These are phyloP conservation scores for Mergus octosetaceus DNA, from an alignment of 2,797 vertebrate species.

Conservation along the genomic window DNA sequence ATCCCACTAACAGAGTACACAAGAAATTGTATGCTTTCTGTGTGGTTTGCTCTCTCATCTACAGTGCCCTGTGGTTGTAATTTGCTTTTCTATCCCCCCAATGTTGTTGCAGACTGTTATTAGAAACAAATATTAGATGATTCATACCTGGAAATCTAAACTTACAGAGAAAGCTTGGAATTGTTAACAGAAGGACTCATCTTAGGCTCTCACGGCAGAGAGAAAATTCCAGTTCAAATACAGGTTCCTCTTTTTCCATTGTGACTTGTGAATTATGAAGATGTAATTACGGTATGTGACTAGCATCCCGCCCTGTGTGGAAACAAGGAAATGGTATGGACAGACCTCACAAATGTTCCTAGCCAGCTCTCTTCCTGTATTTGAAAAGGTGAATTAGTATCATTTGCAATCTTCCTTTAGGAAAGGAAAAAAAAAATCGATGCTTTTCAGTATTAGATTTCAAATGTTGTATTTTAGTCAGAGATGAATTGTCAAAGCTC, in stretches of 20 bases:
- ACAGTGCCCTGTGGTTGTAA: not conserved
- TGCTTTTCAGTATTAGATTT: not conserved
- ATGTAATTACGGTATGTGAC: slow-evolving; percentile 17
- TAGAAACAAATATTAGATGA: not conserved
- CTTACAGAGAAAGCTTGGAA: slow-evolving; percentile 14
- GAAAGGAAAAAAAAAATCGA: not conserved
- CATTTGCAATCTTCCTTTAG: not conserved
- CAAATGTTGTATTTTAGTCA: not conserved
- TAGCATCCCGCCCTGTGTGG: not conserved
- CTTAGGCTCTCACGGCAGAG: not conserved
- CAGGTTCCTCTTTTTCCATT: not conserved
- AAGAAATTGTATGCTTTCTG: not conserved
- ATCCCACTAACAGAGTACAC: not conserved
- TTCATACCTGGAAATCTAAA: not conserved
- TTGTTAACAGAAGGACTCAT: not conserved
- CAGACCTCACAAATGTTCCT: not conserved
- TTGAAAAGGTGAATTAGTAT: not conserved
- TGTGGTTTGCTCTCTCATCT: not conserved
- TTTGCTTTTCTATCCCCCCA: not conserved
- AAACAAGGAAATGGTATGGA: not conserved
- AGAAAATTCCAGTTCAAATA: not conserved
- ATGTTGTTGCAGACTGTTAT: not conserved
- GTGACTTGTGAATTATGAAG: slow-evolving; percentile 55
- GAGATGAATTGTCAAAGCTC: not conserved
- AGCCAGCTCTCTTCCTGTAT: not conserved